Conservation (phyloP, 2,797 vertebrate genomes). For the Argentina silus region DNA sequence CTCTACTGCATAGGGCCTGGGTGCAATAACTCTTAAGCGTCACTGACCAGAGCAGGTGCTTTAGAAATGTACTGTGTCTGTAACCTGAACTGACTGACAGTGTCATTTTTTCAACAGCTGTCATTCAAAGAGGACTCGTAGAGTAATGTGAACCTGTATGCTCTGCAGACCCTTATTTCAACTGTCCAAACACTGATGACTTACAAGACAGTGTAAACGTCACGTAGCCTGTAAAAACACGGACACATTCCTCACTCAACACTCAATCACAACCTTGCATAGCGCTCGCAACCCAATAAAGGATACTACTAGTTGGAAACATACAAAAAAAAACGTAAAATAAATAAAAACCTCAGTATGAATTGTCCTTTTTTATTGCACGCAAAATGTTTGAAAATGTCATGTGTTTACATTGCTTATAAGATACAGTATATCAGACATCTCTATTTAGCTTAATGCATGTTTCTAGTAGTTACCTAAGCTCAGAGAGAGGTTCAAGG, state of each 20-base stretch:
- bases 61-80: not conserved
- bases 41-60: not conserved
- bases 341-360: too few species aligned
- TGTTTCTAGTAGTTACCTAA: not conserved
- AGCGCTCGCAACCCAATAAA: not conserved
- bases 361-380: not conserved
- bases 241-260: not conserved
- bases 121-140: not conserved
- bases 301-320: not conserved
- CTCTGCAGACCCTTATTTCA: not conserved
- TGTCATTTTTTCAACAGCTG: slow-evolving; percentile 5
- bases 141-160: slow-evolving; percentile 3
- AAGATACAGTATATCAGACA: not conserved
- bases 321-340: not conserved
- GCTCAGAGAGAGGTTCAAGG: not conserved
- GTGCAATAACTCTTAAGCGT: not conserved
- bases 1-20: not conserved
- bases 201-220: not conserved
- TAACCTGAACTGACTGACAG: slow-evolving; percentile 3
- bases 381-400: not conserved
- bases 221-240: slow-evolving; percentile 8
- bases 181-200: slow-evolving; percentile 10
- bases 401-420: not conserved
- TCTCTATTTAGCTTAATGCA: not conserved
- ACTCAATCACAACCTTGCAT: not conserved